Conservation (phyloP, 1,140 invertebrate species). For the Bombyx mori region DNA sequence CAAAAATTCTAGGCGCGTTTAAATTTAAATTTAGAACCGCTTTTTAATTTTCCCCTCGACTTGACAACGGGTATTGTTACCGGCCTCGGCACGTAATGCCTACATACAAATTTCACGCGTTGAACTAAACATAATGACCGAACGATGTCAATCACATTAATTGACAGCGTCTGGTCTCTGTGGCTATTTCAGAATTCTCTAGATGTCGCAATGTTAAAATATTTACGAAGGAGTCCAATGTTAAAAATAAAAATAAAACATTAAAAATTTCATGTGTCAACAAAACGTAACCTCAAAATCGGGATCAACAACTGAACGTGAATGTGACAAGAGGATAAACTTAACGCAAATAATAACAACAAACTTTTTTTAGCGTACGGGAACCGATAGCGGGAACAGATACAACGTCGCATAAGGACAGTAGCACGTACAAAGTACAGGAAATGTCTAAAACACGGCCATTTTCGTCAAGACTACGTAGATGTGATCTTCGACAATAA, state of each 20-base stretch:
- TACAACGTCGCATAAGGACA: conserved; percentile 7
- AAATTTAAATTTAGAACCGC: too few relatives aligned
- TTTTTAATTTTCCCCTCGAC: too few relatives aligned
- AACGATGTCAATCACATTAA: conserved; percentile 63
- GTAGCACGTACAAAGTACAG: conserved; percentile 36
- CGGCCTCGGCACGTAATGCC: not conserved
- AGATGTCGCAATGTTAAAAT: conserved; percentile 13
- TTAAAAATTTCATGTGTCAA: conserved; percentile 40
- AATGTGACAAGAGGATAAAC: conserved; percentile 30
- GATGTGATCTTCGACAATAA: conserved; percentile 25
- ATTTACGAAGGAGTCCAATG: not conserved
- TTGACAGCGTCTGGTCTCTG: conserved; percentile 46
- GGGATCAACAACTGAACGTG: conserved; percentile 60
- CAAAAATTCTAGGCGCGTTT: too few relatives aligned
- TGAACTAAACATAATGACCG: conserved; percentile 42
- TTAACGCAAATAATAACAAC: conserved; percentile 12
- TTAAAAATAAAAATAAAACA: not conserved
- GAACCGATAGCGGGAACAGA: conserved; percentile 8
- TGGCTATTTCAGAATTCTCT: conserved; percentile 47
- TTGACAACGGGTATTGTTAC: conserved; percentile 8
- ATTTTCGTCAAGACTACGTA: conserved; percentile 53
- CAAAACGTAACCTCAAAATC: conserved; percentile 63
- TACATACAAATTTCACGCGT: conserved; percentile 11
- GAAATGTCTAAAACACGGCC: conserved; percentile 60
- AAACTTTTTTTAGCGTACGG: conserved; percentile 11